phyloP scores from a whole-genome alignment of 2,113 vertebrate genomes.

The Erythrolamprus reginae region DNA sequence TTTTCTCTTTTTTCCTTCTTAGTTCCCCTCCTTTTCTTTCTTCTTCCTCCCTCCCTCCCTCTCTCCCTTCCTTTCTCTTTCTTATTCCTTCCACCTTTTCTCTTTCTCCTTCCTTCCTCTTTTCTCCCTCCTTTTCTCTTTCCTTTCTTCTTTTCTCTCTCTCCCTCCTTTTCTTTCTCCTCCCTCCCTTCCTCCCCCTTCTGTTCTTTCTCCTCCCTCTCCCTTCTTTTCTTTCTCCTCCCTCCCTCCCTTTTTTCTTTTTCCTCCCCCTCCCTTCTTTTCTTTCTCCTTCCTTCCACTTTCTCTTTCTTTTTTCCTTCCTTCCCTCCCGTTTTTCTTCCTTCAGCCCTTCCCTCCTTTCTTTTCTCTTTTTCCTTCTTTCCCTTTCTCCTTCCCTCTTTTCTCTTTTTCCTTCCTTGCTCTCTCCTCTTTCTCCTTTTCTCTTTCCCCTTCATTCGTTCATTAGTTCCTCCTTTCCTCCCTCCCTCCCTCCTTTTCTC shows the following conservation, averaged over 20 bases:
- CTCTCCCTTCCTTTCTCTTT: accelerated
- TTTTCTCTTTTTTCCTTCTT: accelerated
- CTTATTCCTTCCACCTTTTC: accelerated
- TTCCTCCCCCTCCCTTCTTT: too few species aligned
- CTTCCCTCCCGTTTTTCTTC: too few species aligned
- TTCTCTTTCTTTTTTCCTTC: accelerated
- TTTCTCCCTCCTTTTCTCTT: accelerated
- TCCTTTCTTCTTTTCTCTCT: accelerated
- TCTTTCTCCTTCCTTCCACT: too few species aligned
- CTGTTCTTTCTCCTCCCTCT: too few species aligned
- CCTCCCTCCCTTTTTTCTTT: background rate
- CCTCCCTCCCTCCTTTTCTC: background rate
- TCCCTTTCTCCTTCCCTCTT: accelerated
- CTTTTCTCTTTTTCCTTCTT: accelerated
- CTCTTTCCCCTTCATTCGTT: too few species aligned
- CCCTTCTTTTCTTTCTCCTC: too few species aligned
- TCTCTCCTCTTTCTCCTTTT: accelerated
- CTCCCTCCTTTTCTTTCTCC: background rate
- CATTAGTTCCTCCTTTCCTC: too few species aligned
- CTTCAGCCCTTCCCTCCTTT: accelerated
- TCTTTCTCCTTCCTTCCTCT: too few species aligned
- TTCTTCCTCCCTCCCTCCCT: background rate
- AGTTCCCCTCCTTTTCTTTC: too few species aligned
- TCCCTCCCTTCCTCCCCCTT: background rate
- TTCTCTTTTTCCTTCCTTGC: too few species aligned